phyloP scores from a whole-genome alignment of 2,888 invertebrate species.

The Apotomis turbidana region DNA sequence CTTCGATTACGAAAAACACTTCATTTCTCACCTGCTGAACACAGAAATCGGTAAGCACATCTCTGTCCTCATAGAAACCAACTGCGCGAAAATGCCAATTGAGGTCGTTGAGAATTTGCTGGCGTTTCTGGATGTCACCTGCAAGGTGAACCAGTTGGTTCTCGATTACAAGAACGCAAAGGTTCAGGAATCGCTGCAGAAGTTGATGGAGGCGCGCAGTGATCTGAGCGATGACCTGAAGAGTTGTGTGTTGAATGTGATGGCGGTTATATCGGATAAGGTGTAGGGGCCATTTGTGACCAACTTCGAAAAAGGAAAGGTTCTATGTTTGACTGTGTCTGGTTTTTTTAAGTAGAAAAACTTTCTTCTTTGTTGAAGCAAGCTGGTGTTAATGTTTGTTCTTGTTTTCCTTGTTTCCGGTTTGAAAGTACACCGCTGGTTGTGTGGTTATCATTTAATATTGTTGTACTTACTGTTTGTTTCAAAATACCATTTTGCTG shows the following conservation, averaged over 20 bases:
- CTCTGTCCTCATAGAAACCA: conserved; percentile 75
- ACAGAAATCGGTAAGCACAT: conserved; percentile 82
- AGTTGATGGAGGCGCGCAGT: conserved; percentile 63
- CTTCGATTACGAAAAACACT: conserved; percentile 61
- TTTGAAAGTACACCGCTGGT: too few species aligned
- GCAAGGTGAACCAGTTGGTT: conserved; percentile 65
- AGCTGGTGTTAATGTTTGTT: too few species aligned
- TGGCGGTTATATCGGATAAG: conserved; percentile 57
- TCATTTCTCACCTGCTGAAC: conserved; percentile 69
- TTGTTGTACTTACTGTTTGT: too few species aligned
- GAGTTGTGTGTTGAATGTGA: conserved; percentile 55
- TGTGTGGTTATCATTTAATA: too few species aligned
- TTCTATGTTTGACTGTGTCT: too few species aligned
- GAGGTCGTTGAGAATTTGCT: conserved; percentile 80
- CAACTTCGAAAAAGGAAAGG: too few species aligned
- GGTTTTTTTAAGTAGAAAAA: neutral
- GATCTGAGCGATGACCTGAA: conserved; percentile 66
- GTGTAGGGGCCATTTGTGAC: neutral
- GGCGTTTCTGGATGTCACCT: conserved; percentile 75
- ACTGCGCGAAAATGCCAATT: conserved; percentile 74
- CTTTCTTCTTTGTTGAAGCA: too few species aligned
- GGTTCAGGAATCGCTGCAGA: conserved; percentile 64
- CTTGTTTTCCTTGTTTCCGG: too few species aligned
- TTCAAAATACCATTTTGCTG: neutral
- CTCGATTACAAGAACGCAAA: conserved; percentile 67